A percentile compares a stretch with the other conserved stretches of the same genome.
Conservation (phyloP, 2,888 invertebrate genomes). For the Acanthosoma haemorrhoidale region DNA sequence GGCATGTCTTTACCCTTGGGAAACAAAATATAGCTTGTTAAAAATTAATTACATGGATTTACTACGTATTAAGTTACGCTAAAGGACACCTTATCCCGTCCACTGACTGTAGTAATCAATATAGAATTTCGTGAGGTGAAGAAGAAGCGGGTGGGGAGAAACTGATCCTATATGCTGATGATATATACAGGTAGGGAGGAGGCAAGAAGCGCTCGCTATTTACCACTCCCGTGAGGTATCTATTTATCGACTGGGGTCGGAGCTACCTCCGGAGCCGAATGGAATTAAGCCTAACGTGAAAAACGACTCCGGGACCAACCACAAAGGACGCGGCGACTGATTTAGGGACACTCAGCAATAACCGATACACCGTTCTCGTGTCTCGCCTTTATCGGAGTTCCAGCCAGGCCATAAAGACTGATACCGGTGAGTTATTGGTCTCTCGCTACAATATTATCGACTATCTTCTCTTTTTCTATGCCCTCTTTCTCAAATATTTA, state of each 20-base stretch:
- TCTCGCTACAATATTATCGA: not conserved
- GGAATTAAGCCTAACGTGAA: not conserved
- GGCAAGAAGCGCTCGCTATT: too few species aligned
- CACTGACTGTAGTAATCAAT: too few species aligned
- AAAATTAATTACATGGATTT: too few species aligned
- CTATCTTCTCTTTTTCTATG: too few species aligned
- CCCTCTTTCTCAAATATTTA: constrained; percentile 7
- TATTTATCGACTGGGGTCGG: not conserved
- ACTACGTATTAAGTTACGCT: too few species aligned
- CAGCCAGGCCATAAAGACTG: not conserved
- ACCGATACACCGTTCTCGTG: constrained; percentile 10
- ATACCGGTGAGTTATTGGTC: constrained; percentile 5
- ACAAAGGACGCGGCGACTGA: constrained; percentile 14
- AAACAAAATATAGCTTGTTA: too few species aligned
- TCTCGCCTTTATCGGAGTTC: not conserved
- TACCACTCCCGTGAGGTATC: constrained; percentile 1
- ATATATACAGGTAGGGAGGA: too few species aligned
- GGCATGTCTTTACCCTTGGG: too few species aligned
- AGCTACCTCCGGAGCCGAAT: not conserved
- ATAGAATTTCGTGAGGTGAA: too few species aligned
- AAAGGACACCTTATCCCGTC: too few species aligned
- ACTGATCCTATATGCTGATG: too few species aligned
- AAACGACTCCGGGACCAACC: not conserved
- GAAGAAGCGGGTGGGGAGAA: too few species aligned
- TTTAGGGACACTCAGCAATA: not conserved